phyloP scores from a whole-genome alignment of 2,888 invertebrate species.

The Athalia rosae region DNA sequence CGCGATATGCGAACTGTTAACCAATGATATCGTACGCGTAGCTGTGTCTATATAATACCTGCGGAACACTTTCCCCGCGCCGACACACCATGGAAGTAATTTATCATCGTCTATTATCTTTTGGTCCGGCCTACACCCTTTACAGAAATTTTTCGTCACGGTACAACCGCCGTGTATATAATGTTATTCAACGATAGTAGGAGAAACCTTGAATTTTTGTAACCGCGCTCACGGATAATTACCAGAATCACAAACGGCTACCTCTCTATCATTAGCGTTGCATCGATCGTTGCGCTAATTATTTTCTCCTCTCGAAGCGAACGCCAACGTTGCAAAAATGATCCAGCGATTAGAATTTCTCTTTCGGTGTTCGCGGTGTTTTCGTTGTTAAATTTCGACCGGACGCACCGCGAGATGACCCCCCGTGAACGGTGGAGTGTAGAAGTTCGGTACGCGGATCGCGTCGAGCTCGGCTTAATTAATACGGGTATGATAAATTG shows the following conservation, averaged over 20 bases:
- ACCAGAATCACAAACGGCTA: background rate
- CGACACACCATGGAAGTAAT: conserved; percentile 11
- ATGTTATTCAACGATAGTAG: conserved; percentile 1
- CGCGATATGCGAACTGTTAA: background rate
- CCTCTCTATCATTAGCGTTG: too few species aligned
- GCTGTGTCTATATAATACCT: background rate
- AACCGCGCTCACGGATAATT: conserved; percentile 14
- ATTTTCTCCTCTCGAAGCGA: too few species aligned
- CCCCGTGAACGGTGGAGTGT: too few species aligned
- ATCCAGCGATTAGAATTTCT: too few species aligned
- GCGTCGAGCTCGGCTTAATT: conserved; percentile 25
- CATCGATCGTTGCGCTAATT: too few species aligned
- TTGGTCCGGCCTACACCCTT: conserved; percentile 16
- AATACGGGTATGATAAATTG: conserved; percentile 37
- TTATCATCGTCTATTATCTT: conserved; percentile 41
- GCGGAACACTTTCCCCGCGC: conserved; percentile 24
- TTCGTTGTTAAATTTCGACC: too few species aligned
- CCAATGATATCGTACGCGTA: background rate
- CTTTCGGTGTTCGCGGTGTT: too few species aligned
- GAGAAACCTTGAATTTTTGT: background rate
- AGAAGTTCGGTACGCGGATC: conserved; percentile 8
- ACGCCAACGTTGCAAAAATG: too few species aligned
- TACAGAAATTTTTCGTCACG: conserved; percentile 30
- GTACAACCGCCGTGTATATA: conserved; percentile 11
- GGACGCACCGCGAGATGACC: too few species aligned